Evolutionary conservation across 2,113 vertebrate genomes (phyloP), one percentile per base, ranked within the genome.

Genomic region (Chloroceryle aenea): DNA sequence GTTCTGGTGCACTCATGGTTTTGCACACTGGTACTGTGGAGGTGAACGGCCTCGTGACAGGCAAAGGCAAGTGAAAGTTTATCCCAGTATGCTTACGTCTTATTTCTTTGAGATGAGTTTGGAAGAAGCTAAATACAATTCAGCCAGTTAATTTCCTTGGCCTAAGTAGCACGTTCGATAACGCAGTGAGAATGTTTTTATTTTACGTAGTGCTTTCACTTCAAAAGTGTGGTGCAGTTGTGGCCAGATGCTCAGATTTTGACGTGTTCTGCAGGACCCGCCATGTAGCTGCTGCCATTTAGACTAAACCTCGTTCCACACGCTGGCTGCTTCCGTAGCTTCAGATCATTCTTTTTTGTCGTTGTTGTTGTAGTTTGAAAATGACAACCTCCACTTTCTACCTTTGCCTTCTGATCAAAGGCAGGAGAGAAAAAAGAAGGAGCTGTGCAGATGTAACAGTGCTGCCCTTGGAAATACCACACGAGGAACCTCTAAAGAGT

Each of bases 281-380:
- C 97, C 91, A 96, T 40, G 85, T 94, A 87, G 87, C 91, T 93
- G 89, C 90, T 34, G 42, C 94, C 87, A 81, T 91, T 76, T 58
- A 72, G 84, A 48, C n/a, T 67, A 50, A 89, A 50, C 40, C 69
- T 88, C 8, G 3, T 67, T 85, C 76, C 74, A 89, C 7, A 7
- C 7, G 11, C 68, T 90, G 92, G 92, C 85, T 82, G 75, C 90
- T 94, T 72, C 78, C 50, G 50, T 29, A 90, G 85, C 85, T 85
- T 83, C 67, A 4, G 1, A 3, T 27, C 74, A 29, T 62, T 73
- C 64, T 38, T 47, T 23, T 32, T 67, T 45, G 26, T 29, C 19
- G 23, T 38, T 62, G 13, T 66, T 45, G 48, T 32, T 59, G 42
- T 71, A 74, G 66, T 63, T 92, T 85, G 77, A 48, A 75, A 90